Evolutionary conservation across 2,797 vertebrate species (phyloP), one percentile per base, ranked within the genome.

Genomic region (Pipistrellus nathusii): DNA sequence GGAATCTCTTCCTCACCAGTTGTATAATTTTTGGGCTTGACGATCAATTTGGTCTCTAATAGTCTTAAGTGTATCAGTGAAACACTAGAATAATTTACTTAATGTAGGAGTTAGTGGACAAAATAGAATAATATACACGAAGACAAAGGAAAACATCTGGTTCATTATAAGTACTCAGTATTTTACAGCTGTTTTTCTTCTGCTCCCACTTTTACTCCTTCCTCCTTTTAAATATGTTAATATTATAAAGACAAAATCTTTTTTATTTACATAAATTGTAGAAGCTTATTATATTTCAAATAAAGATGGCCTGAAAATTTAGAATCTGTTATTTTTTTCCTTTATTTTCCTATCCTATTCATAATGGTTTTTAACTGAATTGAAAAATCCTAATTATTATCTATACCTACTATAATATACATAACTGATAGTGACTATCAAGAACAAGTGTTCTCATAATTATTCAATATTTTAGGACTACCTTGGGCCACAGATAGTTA

Each of bases 231-330:
- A 88, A 76, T 48, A 21, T 27, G 1, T 25, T 81, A 75, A 80
- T 53, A 48, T 46, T 44, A 72, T 18, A 86, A 86, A 83, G 5
- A 51, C 2, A 82, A 62, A 59, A 38, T 25, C 55, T 66, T 32
- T 41, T 66, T 55, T 12, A 77, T 66, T 62, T 38, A 27, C 3
- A 51, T 59, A 76, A 32, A 35, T 25, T 85, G 0, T 44, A 82
- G 12, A 75, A 85, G 23, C 73, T 91, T 35, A 90, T 48, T 69
- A 48, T 92, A 72, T 77, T 82, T 69, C 18, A 75, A 75, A 71
- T 8, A 6, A 32, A 86, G 20, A 71, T 71, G 72, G 71, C 27
- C 10, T 53, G 38, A 93, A 51, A 27, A 46, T 73, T 59, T 80
- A 84, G 35, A 55, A 12, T 13, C 35, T 51, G 11, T 25, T 86